Evolutionary conservation across 1,140 invertebrate genomes (phyloP).

Genomic region (Drosophila kanapiae): DNA sequence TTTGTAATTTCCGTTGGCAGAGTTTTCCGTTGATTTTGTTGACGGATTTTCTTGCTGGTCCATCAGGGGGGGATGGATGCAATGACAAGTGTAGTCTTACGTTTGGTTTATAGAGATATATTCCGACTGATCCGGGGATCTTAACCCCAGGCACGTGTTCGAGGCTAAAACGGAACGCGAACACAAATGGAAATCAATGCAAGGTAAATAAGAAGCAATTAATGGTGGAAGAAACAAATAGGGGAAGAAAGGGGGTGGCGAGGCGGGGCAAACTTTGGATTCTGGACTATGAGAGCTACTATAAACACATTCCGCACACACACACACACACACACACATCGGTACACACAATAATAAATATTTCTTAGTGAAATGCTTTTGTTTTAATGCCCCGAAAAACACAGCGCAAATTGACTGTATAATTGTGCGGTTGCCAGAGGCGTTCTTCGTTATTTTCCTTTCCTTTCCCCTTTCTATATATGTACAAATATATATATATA

Average conservation of each 20-base stretch:
- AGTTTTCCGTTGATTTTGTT: conserved; percentile 3
- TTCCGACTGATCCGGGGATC: conserved; percentile 13
- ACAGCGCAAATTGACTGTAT: conserved; percentile 81
- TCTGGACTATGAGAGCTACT: conserved; percentile 50
- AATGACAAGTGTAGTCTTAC: too few relatives aligned
- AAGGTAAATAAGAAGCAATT: conserved; percentile 26
- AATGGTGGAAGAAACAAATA: neutral
- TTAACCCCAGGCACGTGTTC: conserved; percentile 22
- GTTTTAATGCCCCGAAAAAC: conserved; percentile 82
- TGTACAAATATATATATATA: conserved; percentile 1
- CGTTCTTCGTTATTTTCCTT: conserved; percentile 22
- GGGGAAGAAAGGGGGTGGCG: neutral
- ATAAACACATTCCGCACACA: conserved; percentile 71
- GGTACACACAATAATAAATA: conserved; percentile 74
- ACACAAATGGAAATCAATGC: neutral
- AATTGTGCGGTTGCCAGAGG: conserved; percentile 66
- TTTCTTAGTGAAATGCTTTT: conserved; percentile 78
- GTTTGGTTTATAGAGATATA: conserved; percentile 9
- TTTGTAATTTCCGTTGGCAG: conserved; percentile 22
- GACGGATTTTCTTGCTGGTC: neutral
- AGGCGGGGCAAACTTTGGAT: neutral
- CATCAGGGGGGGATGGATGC: too few relatives aligned
- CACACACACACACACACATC: conserved; percentile 16
- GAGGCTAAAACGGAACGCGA: conserved; percentile 8
- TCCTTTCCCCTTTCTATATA: conserved; percentile 6